A percentile compares a stretch with the other conserved stretches of the same genome.
Conservation (phyloP, 1,140 invertebrate genomes). For the Augochlora pura region DNA sequence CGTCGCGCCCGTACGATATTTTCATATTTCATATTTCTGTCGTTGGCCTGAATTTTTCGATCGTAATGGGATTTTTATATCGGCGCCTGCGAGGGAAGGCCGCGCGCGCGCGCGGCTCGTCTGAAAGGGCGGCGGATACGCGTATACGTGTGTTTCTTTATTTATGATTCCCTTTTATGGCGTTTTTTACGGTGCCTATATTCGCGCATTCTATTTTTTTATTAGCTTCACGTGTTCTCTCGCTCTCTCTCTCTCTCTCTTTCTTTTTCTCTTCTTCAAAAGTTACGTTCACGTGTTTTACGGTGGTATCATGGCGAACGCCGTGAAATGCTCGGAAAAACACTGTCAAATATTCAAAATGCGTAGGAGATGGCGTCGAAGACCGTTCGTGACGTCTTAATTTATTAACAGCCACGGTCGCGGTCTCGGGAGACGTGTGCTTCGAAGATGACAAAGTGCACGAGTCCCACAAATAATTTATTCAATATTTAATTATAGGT, state of each 20-base stretch:
- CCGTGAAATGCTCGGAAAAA: neutral
- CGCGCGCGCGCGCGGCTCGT: neutral
- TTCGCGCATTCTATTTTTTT: neutral
- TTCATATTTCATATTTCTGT: neutral
- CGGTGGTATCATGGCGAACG: neutral
- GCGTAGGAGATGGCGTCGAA: neutral
- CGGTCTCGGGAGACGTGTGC: too few species aligned
- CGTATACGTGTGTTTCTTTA: neutral
- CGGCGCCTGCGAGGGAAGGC: neutral
- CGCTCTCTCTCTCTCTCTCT: too few species aligned
- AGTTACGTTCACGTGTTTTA: neutral
- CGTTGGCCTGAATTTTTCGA: neutral
- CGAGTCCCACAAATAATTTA: too few species aligned
- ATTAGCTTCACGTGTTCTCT: neutral
- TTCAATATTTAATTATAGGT: too few species aligned
- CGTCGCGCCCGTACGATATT: too few species aligned
- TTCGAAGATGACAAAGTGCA: too few species aligned
- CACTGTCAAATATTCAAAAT: neutral
- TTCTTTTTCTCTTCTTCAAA: too few species aligned
- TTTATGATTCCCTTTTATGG: constrained; percentile 4
- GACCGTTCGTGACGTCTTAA: neutral
- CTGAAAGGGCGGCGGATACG: neutral
- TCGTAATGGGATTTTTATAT: neutral
- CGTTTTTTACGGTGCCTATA: neutral
- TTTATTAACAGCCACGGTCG: neutral